Evolutionary conservation across 2,113 vertebrate species (phyloP).

Genomic region (Ceyx margarethae): DNA sequence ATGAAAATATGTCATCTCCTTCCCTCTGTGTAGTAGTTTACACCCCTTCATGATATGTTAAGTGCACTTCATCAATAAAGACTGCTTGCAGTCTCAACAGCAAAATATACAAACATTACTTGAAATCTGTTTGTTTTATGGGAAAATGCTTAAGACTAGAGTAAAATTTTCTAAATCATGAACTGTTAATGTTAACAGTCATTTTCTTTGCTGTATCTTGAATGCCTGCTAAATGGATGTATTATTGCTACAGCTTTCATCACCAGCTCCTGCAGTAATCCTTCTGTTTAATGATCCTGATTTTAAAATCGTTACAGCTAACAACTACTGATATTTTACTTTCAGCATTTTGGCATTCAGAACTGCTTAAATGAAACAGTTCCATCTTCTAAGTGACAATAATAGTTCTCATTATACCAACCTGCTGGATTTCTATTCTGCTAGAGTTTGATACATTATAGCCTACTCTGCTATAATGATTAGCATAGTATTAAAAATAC

Average conservation of each 20-base stretch:
- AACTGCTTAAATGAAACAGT: slow-evolving; percentile 68
- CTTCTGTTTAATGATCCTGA: slow-evolving; percentile 69
- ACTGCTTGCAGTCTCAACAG: neutral
- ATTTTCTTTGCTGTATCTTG: neutral
- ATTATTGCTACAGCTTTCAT: slow-evolving; percentile 41
- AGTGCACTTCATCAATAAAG: neutral
- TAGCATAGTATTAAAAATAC: slow-evolving; percentile 35
- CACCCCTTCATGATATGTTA: neutral
- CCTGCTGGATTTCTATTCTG: slow-evolving; percentile 50
- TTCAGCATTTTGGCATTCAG: slow-evolving; percentile 60
- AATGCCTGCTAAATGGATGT: slow-evolving; percentile 33
- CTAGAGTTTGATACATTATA: slow-evolving; percentile 28
- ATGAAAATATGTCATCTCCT: neutral
- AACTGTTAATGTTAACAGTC: slow-evolving; percentile 47
- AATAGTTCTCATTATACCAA: slow-evolving; percentile 62
- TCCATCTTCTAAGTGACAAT: slow-evolving; percentile 63
- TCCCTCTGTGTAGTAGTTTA: neutral
- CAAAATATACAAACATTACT: neutral
- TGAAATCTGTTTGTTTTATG: neutral
- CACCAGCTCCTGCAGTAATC: slow-evolving; percentile 53
- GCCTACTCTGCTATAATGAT: slow-evolving; percentile 11
- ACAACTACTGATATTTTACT: slow-evolving; percentile 67
- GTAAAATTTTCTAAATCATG: slow-evolving; percentile 46
- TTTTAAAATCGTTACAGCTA: slow-evolving; percentile 72
- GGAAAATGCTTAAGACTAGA: slow-evolving; percentile 26